Percentiles rank a stretch among this genome's conserved stretches.
Conservation (phyloP, 2,797 vertebrate genomes). For the Hydrolagus colliei region DNA sequence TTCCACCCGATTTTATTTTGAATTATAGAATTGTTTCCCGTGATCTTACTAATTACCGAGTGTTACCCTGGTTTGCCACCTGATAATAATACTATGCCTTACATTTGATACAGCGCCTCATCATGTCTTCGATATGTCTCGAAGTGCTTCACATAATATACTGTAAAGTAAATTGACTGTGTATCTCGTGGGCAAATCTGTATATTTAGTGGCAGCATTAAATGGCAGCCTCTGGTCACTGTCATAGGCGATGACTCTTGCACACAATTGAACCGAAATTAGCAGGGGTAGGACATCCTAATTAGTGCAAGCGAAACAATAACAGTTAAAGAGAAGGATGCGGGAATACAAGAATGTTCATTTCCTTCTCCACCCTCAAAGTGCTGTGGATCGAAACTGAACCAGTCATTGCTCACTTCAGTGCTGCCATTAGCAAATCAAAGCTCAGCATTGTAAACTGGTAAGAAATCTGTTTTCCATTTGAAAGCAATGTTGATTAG, state of each 20-base stretch:
- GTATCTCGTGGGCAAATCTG: no score
- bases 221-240: not conserved
- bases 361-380: constrained; percentile 19
- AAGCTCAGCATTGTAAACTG: constrained; percentile 23
- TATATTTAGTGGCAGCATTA: no score
- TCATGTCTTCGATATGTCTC: no score
- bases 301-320: constrained; percentile 19
- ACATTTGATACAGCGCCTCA: no score
- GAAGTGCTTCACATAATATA: no score
- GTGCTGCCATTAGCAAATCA: constrained; percentile 26
- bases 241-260: not conserved
- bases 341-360: constrained; percentile 6
- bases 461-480: constrained; percentile 54
- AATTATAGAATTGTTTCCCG: no score
- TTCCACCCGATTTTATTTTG: no score
- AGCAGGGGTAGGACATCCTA: constrained; percentile 12
- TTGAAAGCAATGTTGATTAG: constrained; percentile 54
- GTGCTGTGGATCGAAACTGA: constrained; percentile 2
- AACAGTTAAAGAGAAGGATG: constrained; percentile 15
- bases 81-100: no score
- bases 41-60: no score
- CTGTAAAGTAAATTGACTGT: no score
- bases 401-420: constrained; percentile 29
- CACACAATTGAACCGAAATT: not conserved
- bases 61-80: no score